Conservation (phyloP, 2,888 invertebrate genomes). For the Hipparchia semele region DNA sequence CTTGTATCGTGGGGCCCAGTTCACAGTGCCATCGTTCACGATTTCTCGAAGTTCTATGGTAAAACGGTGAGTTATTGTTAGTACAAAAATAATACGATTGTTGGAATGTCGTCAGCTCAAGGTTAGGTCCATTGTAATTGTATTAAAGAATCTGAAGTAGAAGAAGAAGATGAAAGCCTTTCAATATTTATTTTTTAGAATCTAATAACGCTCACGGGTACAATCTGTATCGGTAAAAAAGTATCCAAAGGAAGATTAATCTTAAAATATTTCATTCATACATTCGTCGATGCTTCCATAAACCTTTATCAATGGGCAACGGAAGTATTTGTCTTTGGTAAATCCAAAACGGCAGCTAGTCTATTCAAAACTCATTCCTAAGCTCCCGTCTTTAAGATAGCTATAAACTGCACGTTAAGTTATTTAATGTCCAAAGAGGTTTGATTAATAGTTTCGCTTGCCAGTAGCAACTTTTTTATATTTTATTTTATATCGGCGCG, state of each 20-base stretch:
- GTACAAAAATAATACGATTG: too few species aligned
- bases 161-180: too few species aligned
- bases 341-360: constrained; percentile 2
- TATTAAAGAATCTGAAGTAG: too few species aligned
- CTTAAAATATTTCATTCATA: constrained; percentile 43
- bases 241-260: constrained; percentile 33
- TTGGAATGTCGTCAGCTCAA: too few species aligned
- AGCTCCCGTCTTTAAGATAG: constrained; percentile 27
- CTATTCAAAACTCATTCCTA: constrained; percentile 31
- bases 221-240: constrained; percentile 15
- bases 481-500: constrained; percentile 47
- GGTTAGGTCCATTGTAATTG: too few species aligned
- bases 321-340: constrained; percentile 38
- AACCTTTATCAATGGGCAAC: constrained; percentile 46
- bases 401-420: constrained; percentile 15
- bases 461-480: constrained; percentile 61
- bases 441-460: constrained; percentile 72
- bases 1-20: too few species aligned
- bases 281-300: constrained; percentile 42
- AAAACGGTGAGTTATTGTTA: too few species aligned
- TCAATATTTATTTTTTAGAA: too few species aligned
- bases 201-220: too few species aligned
- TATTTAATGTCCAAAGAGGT: constrained; percentile 56
- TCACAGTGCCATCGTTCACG: too few species aligned
- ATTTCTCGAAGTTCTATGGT: too few species aligned